Evolutionary conservation across 2,888 invertebrate species (phyloP), one percentile per base, ranked within the genome.

Genomic region (Idaea aversata): DNA sequence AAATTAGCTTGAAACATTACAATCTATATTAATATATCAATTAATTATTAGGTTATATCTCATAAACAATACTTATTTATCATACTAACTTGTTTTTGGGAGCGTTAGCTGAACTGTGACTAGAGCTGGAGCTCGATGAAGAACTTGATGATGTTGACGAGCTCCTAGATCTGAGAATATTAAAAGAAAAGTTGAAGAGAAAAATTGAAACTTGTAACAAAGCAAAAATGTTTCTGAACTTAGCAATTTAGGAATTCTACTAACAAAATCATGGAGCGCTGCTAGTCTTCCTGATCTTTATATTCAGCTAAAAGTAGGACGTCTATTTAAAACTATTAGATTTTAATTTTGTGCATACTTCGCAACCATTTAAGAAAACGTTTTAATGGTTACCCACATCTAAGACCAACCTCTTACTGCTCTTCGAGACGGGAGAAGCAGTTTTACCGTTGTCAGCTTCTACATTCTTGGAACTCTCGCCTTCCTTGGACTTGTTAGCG

Each of bases 111-210:
- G 92, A 92, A 74, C 91, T 90, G 67, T 87, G 91, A 84, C 93
- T 93, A 80, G 92, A 90, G 79, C 91, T 92, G 64, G 93, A 93
- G 72, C 88, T 91, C 4, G 92, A 91, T 13, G 91, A 89, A 0
- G 93, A 88, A 70, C 87, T 90, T 0, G 92, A 90, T 1, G 93
- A 92, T 3, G 93, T 89, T 1, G 93, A 92, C 0, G 93, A 90
- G 70, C 92, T 91, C 66, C 88, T 85, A 63, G 90, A 90, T 75
- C 93, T 90, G 76, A 6, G 72, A 64, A 73, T 59, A 68, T 67
- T 61, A 61, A 36, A 61, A 35, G 25, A 25, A 57, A 63, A 57
- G 5, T 47, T 34, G 15, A 63, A 58, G 5, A 15, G 34, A 36
- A 38, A n/a, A 5, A 16, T 57, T 47, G 6, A 47, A 47, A 47